Conservation (phyloP, 2,797 vertebrate species). For the Clarias platycephalus region DNA sequence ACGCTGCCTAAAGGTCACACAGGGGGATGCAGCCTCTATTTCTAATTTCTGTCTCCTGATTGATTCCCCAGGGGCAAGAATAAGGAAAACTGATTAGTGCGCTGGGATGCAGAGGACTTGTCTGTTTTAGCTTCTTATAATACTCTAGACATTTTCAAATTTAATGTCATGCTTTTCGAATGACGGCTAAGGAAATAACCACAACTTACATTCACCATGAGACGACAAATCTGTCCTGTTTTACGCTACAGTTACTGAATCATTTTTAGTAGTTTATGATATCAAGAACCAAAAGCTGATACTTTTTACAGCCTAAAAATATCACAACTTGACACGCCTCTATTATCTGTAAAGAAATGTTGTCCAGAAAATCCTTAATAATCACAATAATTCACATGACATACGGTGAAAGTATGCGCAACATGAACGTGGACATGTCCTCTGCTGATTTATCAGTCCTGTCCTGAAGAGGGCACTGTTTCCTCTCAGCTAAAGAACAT, state of each 20-base stretch:
- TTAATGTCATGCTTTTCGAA: background rate
- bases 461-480: constrained; percentile 72
- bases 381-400: background rate
- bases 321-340: background rate
- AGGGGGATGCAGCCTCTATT: constrained; percentile 39
- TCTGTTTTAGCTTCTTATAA: background rate
- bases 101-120: constrained; percentile 4
- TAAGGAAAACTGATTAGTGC: constrained; percentile 38
- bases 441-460: background rate
- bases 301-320: background rate
- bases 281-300: background rate
- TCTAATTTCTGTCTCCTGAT: constrained; percentile 49
- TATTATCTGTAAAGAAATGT: background rate
- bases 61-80: constrained; percentile 42
- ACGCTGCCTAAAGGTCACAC: constrained; percentile 51
- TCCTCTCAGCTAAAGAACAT: constrained; percentile 42
- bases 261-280: background rate
- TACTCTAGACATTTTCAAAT: background rate
- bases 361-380: background rate
- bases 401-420: background rate
- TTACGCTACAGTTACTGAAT: background rate
- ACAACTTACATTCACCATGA: background rate
- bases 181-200: background rate
- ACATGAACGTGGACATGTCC: background rate
- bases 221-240: background rate